Evolutionary conservation across 2,797 vertebrate species (phyloP), one percentile per base, ranked within the genome.

Genomic region (Pangasius djambal): DNA sequence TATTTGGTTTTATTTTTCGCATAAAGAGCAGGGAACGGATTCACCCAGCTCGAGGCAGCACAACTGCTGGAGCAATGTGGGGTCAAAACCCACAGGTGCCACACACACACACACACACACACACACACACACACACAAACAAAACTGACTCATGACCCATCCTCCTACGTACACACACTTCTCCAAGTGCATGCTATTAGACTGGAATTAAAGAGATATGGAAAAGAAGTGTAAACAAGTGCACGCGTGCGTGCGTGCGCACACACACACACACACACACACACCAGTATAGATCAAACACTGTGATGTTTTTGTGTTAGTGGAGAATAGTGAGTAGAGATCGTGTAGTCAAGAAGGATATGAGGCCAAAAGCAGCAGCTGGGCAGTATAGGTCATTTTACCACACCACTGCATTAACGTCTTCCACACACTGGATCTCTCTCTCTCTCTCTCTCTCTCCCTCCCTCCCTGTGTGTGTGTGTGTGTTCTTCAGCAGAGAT

Each of bases 11-110:
- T 34, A 57, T 79, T 55, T 78, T 16, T 37, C 8, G 20, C 78
- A 81, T 81, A 13, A 59, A 81, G 55, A 55, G 31, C 16, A 59
- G 55, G 37, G 78, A 59, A 59, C 2, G 20, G 31, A 37, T 81
- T 81, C 78, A 81, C 28, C 20, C 31, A 81, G 55, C 31, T 22
- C 25, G 31, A 59, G 78, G 78, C 55, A 81, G 37, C 15, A 81
- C 55, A 81, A 55, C 78, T 81, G 78, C 55, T 15, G 31, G 78
- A 37, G 78, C 78, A 81, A 81, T 10, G 31, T 37, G 78, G n/a
- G 78, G 78, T 81, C 18, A 81, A 81, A 34, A 31, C 78, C 78
- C 55, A 37, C 55, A 57, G 52, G 55, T 81, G n/a, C 13, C 7
- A 4, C 1, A 79, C 9, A 79, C 75, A 55, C 75, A 55, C 48